Conservation (phyloP, 2,888 invertebrate species). For the Harpalus rufipes region DNA sequence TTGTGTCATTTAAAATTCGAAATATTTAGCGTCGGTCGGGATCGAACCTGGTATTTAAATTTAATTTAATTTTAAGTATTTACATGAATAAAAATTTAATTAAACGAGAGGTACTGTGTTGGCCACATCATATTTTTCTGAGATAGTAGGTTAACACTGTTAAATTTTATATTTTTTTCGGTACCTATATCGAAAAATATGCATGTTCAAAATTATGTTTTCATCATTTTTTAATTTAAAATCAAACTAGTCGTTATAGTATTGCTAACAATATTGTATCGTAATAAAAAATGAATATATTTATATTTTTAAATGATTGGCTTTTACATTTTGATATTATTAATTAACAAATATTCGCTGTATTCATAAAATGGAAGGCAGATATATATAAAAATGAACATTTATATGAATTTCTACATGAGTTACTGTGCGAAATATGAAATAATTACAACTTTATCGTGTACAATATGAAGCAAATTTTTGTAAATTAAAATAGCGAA, state of each 20-base stretch:
- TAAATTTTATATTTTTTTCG: too few species aligned
- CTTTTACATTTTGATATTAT: conserved; percentile 49
- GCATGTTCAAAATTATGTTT: too few species aligned
- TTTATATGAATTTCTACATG: conserved; percentile 64
- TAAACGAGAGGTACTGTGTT: too few species aligned
- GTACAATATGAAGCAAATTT: conserved; percentile 52
- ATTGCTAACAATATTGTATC: neutral
- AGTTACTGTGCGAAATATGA: conserved; percentile 56
- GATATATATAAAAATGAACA: conserved; percentile 57
- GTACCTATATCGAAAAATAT: too few species aligned
- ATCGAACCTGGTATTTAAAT: too few species aligned
- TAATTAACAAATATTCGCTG: conserved; percentile 45
- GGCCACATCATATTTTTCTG: too few species aligned
- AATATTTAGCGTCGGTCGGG: too few species aligned
- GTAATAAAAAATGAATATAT: conserved; percentile 36
- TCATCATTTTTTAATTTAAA: neutral
- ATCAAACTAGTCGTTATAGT: neutral
- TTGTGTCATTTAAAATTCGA: too few species aligned
- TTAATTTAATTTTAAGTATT: too few species aligned
- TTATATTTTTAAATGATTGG: conserved; percentile 39
- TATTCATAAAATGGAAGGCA: conserved; percentile 50
- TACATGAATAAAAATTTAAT: too few species aligned
- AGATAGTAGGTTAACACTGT: too few species aligned
- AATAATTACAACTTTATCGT: conserved; percentile 62
- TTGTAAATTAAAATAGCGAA: conserved; percentile 59